phyloP scores from a whole-genome alignment of 2,113 vertebrate species.

The Varanus komodoensis region DNA sequence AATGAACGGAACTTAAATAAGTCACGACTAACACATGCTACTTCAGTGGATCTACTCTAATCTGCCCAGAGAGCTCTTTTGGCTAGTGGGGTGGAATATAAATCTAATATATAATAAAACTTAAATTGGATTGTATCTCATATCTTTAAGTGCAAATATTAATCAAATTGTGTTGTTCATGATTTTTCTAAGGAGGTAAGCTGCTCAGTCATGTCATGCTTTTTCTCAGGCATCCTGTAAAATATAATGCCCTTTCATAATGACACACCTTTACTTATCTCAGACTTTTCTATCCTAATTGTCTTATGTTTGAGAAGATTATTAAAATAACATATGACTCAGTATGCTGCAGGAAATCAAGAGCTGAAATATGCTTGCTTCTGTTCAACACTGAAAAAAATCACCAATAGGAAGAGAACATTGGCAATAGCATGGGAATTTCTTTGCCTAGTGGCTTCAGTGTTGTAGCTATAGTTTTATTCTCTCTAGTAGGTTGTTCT shows the following conservation, averaged over 20 bases:
- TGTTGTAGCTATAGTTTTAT: neutral
- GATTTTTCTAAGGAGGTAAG: neutral
- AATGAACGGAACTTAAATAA: neutral
- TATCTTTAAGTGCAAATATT: neutral
- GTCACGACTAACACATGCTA: too few relatives aligned
- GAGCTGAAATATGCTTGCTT: neutral
- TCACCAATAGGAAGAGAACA: neutral
- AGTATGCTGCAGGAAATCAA: conserved; percentile 9
- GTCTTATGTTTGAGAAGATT: conserved; percentile 42
- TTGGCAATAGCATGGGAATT: neutral
- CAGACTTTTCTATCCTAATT: conserved; percentile 34
- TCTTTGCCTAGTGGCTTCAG: neutral
- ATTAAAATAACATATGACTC: conserved; percentile 1
- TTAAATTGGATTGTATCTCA: neutral
- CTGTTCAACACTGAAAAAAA: neutral
- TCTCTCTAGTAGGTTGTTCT: neutral
- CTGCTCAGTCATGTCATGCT: neutral
- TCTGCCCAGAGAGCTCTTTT: too few relatives aligned
- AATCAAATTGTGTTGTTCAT: conserved; percentile 1
- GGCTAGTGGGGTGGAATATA: too few relatives aligned
- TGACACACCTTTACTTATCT: conserved; percentile 56
- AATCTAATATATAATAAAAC: too few relatives aligned
- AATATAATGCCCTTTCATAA: conserved; percentile 56
- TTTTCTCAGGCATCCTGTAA: neutral
- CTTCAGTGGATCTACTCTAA: too few relatives aligned